Percentiles rank a stretch among this genome's conserved stretches.
Evolutionary conservation across 2,888 invertebrate species (phyloP).

Genomic region (Tachystola acroxantha): DNA sequence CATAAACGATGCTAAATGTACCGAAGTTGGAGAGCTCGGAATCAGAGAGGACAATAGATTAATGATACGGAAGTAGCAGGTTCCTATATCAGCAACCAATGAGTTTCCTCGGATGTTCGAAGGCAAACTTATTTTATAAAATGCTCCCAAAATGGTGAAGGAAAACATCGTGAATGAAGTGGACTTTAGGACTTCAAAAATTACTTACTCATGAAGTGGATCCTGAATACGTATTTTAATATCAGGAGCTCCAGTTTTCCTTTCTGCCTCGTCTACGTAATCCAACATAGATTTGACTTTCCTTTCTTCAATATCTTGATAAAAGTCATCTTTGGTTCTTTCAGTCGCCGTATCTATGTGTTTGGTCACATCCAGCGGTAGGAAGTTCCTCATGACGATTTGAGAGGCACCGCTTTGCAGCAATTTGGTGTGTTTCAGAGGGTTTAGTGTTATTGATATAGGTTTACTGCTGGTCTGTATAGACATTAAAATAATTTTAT

Average conservation of each 20-base stretch:
- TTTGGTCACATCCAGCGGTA: constrained; percentile 14
- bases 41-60: too few relatives aligned
- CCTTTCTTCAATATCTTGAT: neutral
- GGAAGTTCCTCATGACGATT: constrained; percentile 40
- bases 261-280: neutral
- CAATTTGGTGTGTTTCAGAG: constrained; percentile 24
- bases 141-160: too few relatives aligned
- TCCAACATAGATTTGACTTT: neutral
- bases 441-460: constrained; percentile 26
- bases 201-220: neutral
- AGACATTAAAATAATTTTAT: too few relatives aligned
- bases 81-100: neutral
- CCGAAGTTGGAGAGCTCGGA: too few relatives aligned
- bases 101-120: neutral
- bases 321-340: neutral
- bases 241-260: constrained; percentile 15
- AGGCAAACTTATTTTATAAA: too few relatives aligned
- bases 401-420: constrained; percentile 30
- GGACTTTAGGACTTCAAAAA: too few relatives aligned
- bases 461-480: neutral
- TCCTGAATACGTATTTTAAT: constrained; percentile 19
- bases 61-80: too few relatives aligned
- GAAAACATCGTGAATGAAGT: too few relatives aligned
- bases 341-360: neutral
- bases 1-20: too few relatives aligned